These are phyloP conservation scores for Eriosoma lanigerum DNA, from an alignment of 1,140 invertebrate genomes.

Conservation along the genomic window DNA sequence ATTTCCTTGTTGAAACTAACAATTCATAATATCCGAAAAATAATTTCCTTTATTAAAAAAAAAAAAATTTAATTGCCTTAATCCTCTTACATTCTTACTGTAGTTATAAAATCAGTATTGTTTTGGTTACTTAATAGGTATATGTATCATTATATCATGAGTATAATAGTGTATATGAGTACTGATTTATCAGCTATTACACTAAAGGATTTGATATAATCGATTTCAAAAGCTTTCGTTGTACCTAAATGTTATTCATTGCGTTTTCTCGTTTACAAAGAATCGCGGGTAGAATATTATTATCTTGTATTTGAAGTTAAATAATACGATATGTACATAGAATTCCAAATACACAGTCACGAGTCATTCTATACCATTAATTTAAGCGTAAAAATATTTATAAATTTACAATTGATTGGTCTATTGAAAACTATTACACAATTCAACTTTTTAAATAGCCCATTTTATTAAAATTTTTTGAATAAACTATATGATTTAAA, in stretches of 20 bases:
- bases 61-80: too few relatives aligned
- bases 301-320: not conserved
- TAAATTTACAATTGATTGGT: not conserved
- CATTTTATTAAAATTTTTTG: too few relatives aligned
- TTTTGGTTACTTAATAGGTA: not conserved
- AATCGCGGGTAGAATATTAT: not conserved
- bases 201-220: not conserved
- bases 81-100: too few relatives aligned
- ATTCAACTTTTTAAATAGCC: too few relatives aligned
- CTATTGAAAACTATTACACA: too few relatives aligned
- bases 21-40: too few relatives aligned
- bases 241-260: not conserved
- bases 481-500: too few relatives aligned
- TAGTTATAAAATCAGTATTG: not conserved
- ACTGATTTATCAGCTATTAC: slow-evolving; percentile 15
- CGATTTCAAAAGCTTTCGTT: not conserved
- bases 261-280: not conserved
- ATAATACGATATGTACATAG: not conserved
- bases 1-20: too few relatives aligned
- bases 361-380: not conserved
- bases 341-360: not conserved
- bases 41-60: too few relatives aligned
- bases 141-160: too few relatives aligned
- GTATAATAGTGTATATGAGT: too few relatives aligned
- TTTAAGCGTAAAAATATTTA: not conserved